phyloP scores from a whole-genome alignment of 2,888 invertebrate species.

The Brachypterus glaber region DNA sequence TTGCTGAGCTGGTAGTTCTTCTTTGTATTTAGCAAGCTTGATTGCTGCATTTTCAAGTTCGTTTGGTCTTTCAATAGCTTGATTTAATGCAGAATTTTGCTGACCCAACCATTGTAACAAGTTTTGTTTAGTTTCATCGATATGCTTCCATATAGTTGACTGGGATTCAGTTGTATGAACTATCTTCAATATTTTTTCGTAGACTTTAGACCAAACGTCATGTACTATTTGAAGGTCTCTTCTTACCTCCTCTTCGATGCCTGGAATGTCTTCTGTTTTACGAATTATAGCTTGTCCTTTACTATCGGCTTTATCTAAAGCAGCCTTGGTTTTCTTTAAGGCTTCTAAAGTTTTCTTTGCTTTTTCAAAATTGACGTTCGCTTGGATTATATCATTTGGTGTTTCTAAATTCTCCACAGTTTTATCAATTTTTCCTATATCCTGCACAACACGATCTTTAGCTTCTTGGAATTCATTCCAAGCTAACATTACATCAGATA shows the following conservation, averaged over 20 bases:
- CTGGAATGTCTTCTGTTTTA: conserved; percentile 58
- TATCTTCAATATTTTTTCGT: conserved; percentile 61
- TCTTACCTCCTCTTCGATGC: conserved; percentile 52
- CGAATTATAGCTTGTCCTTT: conserved; percentile 63
- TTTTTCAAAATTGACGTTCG: conserved; percentile 61
- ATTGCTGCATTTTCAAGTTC: conserved; percentile 74
- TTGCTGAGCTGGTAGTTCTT: conserved; percentile 71
- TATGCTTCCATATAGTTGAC: conserved; percentile 85
- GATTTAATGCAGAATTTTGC: conserved; percentile 66
- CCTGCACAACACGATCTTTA: conserved; percentile 58
- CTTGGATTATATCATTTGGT: conserved; percentile 64
- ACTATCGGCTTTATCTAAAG: conserved; percentile 68
- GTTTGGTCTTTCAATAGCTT: conserved; percentile 64
- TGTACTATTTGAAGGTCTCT: conserved; percentile 54
- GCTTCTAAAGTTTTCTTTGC: conserved; percentile 67
- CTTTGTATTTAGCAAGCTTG: conserved; percentile 72
- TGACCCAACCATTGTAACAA: conserved; percentile 75
- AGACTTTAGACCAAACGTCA: conserved; percentile 59
- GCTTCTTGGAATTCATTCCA: conserved; percentile 68
- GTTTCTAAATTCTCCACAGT: conserved; percentile 54
- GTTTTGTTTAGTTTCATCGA: conserved; percentile 77
- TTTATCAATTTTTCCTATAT: conserved; percentile 60
- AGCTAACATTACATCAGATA: conserved; percentile 60
- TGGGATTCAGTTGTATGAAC: conserved; percentile 80
- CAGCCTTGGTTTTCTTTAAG: conserved; percentile 62